Percentiles rank a stretch among this genome's conserved stretches.
Evolutionary conservation across 2,113 vertebrate species (phyloP).

Genomic region (Gymnocephalus cernua): DNA sequence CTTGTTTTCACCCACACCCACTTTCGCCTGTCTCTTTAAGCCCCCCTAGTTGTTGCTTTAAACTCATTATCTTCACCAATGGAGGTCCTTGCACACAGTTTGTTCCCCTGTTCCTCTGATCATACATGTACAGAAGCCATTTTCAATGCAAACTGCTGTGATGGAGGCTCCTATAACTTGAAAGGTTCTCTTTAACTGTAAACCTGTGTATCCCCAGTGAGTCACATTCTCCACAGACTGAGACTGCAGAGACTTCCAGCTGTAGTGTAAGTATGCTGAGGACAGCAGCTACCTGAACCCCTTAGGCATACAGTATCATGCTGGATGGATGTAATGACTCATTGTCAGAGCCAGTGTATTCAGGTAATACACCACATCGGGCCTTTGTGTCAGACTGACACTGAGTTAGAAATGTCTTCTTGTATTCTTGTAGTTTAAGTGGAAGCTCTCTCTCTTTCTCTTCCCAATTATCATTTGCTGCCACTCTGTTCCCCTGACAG

Average conservation of each 20-base stretch:
- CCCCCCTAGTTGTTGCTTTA: too few species aligned
- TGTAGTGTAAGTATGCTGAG: constrained; percentile 2
- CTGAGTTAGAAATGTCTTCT: constrained; percentile 47
- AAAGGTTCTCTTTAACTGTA: background rate
- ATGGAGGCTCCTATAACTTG: background rate
- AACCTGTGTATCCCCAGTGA: background rate
- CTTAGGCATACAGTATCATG: constrained; percentile 2
- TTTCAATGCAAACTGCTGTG: too few species aligned
- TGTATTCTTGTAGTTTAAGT: constrained; percentile 51
- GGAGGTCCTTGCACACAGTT: background rate
- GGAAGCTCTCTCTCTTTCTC: background rate
- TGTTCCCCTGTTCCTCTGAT: background rate
- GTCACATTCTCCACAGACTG: background rate
- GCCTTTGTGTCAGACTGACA: constrained; percentile 45
- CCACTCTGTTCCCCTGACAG: constrained; percentile 53
- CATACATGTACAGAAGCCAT: background rate
- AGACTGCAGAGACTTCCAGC: background rate
- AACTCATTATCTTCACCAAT: background rate
- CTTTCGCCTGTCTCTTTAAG: too few species aligned
- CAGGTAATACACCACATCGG: constrained; percentile 43
- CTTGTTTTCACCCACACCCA: too few species aligned
- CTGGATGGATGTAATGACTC: constrained; percentile 43
- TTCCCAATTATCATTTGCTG: constrained; percentile 53
- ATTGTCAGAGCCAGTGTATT: constrained; percentile 28
- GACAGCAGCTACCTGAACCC: constrained; percentile 27